A percentile compares a stretch with the other conserved stretches of the same genome.
phyloP scores from a whole-genome alignment of 2,888 invertebrate species.

The Brenthis daphne region DNA sequence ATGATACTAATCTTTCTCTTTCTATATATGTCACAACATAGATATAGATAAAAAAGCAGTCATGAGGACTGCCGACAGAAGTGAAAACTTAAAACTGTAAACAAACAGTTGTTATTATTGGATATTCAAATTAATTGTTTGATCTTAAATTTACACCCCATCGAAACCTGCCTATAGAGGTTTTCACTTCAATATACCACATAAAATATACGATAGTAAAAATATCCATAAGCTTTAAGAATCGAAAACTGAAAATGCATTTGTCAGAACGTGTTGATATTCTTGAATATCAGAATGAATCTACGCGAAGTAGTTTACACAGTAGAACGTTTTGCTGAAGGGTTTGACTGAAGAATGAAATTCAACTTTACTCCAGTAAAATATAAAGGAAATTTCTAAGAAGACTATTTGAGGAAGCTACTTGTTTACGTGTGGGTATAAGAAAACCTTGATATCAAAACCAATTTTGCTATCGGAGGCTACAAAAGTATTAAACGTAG shows the following conservation, averaged over 20 bases:
- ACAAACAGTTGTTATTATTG: no score
- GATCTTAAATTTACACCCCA: no score
- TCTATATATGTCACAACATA: neutral
- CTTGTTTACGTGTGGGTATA: no score
- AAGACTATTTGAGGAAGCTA: no score
- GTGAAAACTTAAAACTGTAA: no score
- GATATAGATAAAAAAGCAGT: no score
- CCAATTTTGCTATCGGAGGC: no score
- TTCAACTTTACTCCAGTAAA: constrained; percentile 5
- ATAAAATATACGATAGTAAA: neutral
- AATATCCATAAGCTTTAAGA: constrained; percentile 3
- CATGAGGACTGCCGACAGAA: no score
- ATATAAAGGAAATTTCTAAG: neutral
- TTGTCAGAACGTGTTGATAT: constrained; percentile 16
- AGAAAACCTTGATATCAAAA: no score
- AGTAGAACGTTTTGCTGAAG: constrained; percentile 7
- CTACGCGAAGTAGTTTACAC: constrained; percentile 13
- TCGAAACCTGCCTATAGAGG: no score
- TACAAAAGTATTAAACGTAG: no score
- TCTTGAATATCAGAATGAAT: constrained; percentile 13
- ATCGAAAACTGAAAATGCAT: constrained; percentile 9
- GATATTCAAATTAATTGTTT: no score
- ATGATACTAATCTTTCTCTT: neutral
- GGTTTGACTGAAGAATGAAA: constrained; percentile 7
- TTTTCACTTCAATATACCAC: neutral